Evolutionary conservation across 2,888 invertebrate genomes (phyloP).

Genomic region (Ommatoiulus sabulosus): DNA sequence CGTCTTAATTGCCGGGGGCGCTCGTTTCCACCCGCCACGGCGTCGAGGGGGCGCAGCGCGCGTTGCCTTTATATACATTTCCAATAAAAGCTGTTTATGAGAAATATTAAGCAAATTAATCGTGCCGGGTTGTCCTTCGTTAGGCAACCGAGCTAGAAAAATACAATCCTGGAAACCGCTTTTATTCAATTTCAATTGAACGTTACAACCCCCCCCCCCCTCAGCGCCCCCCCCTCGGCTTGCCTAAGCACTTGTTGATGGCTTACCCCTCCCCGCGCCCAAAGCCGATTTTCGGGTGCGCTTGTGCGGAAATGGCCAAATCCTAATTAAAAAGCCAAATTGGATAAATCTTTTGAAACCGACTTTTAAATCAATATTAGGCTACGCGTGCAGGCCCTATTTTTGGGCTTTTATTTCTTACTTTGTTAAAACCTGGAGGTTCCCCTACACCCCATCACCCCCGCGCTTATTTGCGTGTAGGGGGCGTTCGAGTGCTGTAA

Average conservation of each 20-base stretch:
- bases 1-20: neutral
- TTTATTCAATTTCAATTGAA: neutral
- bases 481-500: too few relatives aligned
- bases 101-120: neutral
- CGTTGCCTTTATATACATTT: neutral
- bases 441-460: neutral
- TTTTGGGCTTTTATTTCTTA: neutral
- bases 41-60: neutral
- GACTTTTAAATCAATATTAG: neutral
- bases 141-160: neutral
- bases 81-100: conserved; percentile 1
- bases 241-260: neutral
- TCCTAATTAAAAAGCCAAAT: neutral
- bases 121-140: neutral
- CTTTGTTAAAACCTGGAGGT: neutral
- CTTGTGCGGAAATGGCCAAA: neutral
- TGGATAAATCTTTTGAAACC: neutral
- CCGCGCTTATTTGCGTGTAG: too few relatives aligned
- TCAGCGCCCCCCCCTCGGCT: neutral
- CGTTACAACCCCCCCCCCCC: neutral
- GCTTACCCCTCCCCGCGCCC: neutral
- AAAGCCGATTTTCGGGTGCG: neutral
- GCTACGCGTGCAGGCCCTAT: neutral
- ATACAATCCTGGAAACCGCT: neutral
- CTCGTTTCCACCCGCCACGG: too few relatives aligned